These are phyloP conservation scores for Lacerta viridis DNA, from an alignment of 2,797 vertebrate species.

Conservation along the genomic window DNA sequence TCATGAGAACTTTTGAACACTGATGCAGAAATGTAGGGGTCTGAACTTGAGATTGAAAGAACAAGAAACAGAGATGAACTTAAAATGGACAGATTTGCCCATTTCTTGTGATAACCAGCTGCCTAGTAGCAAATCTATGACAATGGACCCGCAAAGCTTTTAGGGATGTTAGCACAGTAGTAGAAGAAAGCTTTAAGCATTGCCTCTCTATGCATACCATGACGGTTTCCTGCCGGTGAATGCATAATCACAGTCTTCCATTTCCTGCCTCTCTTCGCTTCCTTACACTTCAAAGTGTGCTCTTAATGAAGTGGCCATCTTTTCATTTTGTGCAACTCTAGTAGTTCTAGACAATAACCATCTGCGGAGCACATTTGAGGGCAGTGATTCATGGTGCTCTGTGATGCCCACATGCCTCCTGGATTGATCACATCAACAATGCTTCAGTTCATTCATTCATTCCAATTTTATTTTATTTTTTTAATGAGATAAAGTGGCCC, in stretches of 20 bases:
- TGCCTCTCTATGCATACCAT: neutral
- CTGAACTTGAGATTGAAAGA: no score
- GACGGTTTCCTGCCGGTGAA: conserved; percentile 18
- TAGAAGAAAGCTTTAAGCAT: conserved; percentile 30
- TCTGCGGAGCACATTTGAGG: neutral
- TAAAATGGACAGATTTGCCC: no score
- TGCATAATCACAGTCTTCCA: conserved; percentile 23
- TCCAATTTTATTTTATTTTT: conserved; percentile 1
- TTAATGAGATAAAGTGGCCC: neutral
- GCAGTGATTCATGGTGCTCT: neutral
- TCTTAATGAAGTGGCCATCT: conserved; percentile 1
- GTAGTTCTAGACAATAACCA: neutral
- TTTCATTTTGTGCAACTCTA: conserved; percentile 18
- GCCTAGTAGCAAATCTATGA: neutral
- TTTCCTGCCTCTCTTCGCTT: conserved; percentile 1
- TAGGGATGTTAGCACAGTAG: conserved; percentile 23
- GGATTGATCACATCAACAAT: neutral
- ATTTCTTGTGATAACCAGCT: no score
- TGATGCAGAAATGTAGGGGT: no score
- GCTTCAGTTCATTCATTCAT: conserved; percentile 7
- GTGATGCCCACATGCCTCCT: neutral
- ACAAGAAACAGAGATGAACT: no score
- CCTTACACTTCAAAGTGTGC: neutral
- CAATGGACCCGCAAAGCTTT: neutral
- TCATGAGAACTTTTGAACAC: no score